A percentile compares a stretch with the other conserved stretches of the same genome.
These are phyloP conservation scores for Harlomillsia oculata DNA, from an alignment of 1,140 invertebrate genomes.

Conservation along the genomic window DNA sequence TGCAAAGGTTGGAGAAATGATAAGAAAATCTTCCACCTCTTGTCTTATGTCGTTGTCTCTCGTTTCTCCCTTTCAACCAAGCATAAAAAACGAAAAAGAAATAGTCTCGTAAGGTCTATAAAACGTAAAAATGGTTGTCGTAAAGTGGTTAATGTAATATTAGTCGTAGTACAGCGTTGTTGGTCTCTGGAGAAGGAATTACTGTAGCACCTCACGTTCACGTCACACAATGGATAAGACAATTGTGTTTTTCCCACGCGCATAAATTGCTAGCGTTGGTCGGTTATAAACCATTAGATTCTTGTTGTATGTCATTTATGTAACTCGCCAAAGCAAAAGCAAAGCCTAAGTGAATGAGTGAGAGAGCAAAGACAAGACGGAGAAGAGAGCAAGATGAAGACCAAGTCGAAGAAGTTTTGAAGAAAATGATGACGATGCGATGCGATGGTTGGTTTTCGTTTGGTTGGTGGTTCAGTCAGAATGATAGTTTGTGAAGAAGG, in stretches of 20 bases:
- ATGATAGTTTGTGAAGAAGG: neutral
- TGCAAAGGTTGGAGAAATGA: too few relatives aligned
- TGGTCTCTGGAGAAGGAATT: neutral
- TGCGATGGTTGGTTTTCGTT: too few relatives aligned
- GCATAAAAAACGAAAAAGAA: constrained; percentile 1
- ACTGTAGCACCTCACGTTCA: neutral
- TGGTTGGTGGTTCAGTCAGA: too few relatives aligned
- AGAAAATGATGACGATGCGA: too few relatives aligned
- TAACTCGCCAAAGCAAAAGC: constrained; percentile 11
- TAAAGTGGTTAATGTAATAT: constrained; percentile 2
- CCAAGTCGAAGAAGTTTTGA: too few relatives aligned
- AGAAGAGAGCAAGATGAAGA: too few relatives aligned
- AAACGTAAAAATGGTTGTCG: neutral
- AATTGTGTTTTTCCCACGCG: constrained; percentile 17
- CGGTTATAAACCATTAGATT: constrained; percentile 12
- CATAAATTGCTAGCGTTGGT: constrained; percentile 10
- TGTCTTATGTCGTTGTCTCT: too few relatives aligned
- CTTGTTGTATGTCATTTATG: constrained; percentile 15
- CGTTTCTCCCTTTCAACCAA: neutral
- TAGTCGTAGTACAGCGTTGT: neutral
- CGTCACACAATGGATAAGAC: neutral
- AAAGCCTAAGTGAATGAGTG: too few relatives aligned
- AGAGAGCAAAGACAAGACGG: too few relatives aligned
- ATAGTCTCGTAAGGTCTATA: constrained; percentile 4
- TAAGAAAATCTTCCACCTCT: too few relatives aligned